Percentiles rank a stretch among this genome's conserved stretches.
These are phyloP conservation scores for Poecilia gillii DNA, from an alignment of 2,797 vertebrate species.

Conservation along the genomic window DNA sequence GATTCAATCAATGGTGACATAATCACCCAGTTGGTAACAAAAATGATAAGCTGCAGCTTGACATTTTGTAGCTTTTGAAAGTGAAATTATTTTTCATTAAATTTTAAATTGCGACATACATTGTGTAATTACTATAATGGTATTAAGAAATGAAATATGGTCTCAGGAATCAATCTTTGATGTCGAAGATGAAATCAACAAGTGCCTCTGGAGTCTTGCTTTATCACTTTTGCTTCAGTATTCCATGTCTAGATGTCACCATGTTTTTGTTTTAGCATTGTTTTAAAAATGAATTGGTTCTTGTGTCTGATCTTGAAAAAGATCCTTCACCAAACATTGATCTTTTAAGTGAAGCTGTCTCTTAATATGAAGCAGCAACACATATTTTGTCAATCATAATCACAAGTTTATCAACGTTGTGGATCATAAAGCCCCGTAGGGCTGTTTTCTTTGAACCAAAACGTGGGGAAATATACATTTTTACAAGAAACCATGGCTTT, in stretches of 20 bases:
- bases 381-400: background rate
- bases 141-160: background rate
- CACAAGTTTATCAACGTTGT: background rate
- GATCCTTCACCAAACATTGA: background rate
- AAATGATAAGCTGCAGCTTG: background rate
- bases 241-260: background rate
- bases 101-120: background rate
- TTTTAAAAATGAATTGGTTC: background rate
- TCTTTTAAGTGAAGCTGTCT: background rate
- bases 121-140: background rate
- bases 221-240: background rate
- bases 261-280: background rate
- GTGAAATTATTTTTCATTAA: background rate
- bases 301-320: background rate
- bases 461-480: background rate
- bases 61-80: background rate
- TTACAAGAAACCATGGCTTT: background rate
- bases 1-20: background rate
- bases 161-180: background rate
- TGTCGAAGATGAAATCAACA: background rate
- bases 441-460: background rate
- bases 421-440: background rate
- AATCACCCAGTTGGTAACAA: background rate
- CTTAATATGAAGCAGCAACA: background rate
- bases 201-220: background rate